These are phyloP conservation scores for Mimachlamys varia DNA, from an alignment of 2,888 invertebrate genomes.

Conservation along the genomic window DNA sequence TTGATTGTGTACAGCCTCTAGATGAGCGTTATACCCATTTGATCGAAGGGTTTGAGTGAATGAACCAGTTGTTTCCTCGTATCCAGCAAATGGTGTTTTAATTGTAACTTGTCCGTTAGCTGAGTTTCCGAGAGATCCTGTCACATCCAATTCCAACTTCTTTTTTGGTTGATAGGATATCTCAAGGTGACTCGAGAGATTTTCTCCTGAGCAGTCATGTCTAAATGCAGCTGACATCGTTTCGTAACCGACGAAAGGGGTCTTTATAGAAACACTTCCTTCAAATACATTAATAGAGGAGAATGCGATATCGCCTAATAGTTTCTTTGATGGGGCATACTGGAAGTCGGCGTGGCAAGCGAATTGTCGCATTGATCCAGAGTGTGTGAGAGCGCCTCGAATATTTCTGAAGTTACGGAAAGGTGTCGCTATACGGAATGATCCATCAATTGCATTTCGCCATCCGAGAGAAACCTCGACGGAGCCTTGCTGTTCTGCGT, in stretches of 20 bases:
- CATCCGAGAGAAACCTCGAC: neutral
- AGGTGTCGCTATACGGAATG: constrained; percentile 45
- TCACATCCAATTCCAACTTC: neutral
- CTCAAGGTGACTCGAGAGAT: neutral
- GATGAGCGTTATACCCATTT: neutral
- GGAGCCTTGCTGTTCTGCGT: neutral
- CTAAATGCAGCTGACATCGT: neutral
- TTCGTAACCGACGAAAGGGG: constrained; percentile 34
- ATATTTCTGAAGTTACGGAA: constrained; percentile 44
- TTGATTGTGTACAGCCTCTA: constrained; percentile 14
- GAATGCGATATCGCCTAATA: constrained; percentile 24
- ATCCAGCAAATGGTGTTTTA: constrained; percentile 40
- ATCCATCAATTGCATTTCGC: constrained; percentile 45
- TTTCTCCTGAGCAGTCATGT: constrained; percentile 5
- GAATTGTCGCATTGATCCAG: neutral
- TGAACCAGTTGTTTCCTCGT: constrained; percentile 28
- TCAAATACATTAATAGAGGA: neutral
- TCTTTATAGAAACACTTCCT: neutral
- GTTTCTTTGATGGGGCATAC: constrained; percentile 15
- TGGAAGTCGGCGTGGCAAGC: constrained; percentile 26
- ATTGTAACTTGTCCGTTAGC: neutral
- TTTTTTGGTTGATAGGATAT: neutral
- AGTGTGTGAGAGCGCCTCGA: constrained; percentile 38
- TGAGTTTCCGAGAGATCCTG: neutral
- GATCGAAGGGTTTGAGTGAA: neutral